A percentile compares a stretch with the other conserved stretches of the same genome.
phyloP scores from a whole-genome alignment of 2,797 vertebrate species.

The Chromobotia macracanthus region DNA sequence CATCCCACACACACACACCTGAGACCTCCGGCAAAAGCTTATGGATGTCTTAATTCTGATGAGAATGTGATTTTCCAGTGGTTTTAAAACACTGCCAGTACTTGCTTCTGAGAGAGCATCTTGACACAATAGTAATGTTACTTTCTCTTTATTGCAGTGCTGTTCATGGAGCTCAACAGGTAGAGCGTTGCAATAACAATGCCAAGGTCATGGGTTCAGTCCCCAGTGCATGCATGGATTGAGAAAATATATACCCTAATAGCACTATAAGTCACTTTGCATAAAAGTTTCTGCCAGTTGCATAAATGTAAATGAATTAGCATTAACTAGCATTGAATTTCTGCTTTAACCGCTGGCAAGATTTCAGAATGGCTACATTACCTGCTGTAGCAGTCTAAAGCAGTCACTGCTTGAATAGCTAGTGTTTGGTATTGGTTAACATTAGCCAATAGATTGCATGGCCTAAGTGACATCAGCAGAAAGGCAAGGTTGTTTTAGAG shows the following conservation, averaged over 20 bases:
- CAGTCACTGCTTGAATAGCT: no score
- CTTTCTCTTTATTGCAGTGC: neutral
- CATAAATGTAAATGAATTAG: neutral
- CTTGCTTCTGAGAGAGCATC: neutral
- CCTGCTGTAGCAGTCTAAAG: neutral
- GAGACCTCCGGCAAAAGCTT: conserved; percentile 15
- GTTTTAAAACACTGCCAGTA: neutral
- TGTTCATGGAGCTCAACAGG: neutral
- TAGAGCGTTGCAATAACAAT: neutral
- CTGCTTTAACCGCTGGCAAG: neutral
- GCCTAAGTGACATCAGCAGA: no score
- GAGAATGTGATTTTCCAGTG: neutral
- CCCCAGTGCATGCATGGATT: neutral
- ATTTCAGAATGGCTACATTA: neutral
- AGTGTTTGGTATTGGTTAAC: no score
- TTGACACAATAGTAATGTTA: neutral
- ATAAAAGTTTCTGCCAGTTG: neutral
- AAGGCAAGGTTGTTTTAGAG: no score
- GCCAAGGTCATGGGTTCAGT: neutral
- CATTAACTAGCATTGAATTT: neutral
- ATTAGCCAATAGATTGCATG: no score
- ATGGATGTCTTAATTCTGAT: neutral
- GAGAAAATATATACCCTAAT: neutral
- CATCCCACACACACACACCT: neutral
- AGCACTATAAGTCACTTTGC: neutral